Evolutionary conservation across 2,888 invertebrate genomes (phyloP).

Genomic region (Tetragonula carbonaria): DNA sequence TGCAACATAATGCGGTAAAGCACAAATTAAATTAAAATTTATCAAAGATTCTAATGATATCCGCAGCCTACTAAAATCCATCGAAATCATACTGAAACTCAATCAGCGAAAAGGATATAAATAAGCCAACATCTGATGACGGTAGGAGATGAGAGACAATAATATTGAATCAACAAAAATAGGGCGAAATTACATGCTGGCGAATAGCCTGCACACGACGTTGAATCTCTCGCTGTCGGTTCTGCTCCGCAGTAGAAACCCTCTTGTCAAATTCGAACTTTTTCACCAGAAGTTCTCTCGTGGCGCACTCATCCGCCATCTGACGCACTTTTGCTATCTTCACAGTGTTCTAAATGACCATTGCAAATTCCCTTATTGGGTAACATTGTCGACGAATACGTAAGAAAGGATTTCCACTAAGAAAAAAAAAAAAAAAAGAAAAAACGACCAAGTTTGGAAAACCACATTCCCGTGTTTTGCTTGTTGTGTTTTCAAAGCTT

Average conservation of each 20-base stretch:
- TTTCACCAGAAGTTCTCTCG: constrained; percentile 87
- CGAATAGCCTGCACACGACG: constrained; percentile 93
- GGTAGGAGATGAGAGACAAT: constrained; percentile 16
- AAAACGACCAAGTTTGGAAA: constrained; percentile 16
- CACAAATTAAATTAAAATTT: constrained; percentile 44
- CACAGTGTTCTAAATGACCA: constrained; percentile 86
- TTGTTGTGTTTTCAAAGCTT: constrained; percentile 15
- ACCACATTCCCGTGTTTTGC: not conserved
- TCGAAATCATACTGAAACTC: constrained; percentile 47
- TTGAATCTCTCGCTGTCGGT: constrained; percentile 93
- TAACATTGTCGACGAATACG: constrained; percentile 28
- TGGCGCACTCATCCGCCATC: constrained; percentile 88
- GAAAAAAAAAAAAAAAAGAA: not conserved
- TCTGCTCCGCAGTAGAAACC: constrained; percentile 92
- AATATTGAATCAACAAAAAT: constrained; percentile 59
- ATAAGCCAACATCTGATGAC: constrained; percentile 44
- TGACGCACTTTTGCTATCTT: constrained; percentile 89
- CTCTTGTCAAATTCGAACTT: constrained; percentile 87
- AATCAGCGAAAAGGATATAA: constrained; percentile 41
- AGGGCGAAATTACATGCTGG: constrained; percentile 89
- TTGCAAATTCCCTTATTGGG: constrained; percentile 67
- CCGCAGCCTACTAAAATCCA: constrained; percentile 35
- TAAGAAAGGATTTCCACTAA: constrained; percentile 80
- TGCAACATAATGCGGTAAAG: constrained; percentile 60
- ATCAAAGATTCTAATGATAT: constrained; percentile 39